phyloP scores from a whole-genome alignment of 2,113 vertebrate species.

The Leucopternis melanops region DNA sequence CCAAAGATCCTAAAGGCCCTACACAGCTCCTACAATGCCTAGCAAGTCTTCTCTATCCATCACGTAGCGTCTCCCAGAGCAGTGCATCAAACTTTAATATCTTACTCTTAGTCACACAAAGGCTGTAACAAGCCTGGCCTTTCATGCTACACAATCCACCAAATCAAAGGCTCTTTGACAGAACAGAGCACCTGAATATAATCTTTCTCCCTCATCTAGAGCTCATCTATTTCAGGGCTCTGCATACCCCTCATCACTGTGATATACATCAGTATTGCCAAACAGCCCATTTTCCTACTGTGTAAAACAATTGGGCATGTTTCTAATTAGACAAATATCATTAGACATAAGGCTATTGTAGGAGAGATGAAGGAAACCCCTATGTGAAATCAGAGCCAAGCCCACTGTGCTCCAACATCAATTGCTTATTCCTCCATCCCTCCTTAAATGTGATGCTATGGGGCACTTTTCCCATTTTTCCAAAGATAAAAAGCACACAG shows the following conservation, averaged over 20 bases:
- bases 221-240: background rate
- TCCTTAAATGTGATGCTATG: background rate
- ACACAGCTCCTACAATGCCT: background rate
- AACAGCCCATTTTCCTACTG: background rate
- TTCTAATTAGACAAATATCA: slow-evolving; percentile 15
- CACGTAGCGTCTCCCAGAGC: background rate
- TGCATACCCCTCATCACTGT: background rate
- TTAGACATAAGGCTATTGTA: background rate
- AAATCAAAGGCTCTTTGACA: slow-evolving; percentile 15
- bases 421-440: background rate
- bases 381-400: background rate
- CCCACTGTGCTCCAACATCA: background rate
- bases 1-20: background rate
- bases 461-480: background rate
- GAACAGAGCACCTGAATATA: slow-evolving; percentile 2
- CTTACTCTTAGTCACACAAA: background rate
- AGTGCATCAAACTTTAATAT: slow-evolving; percentile 37
- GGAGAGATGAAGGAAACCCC: background rate
- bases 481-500: background rate
- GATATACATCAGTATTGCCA: background rate
- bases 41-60: background rate
- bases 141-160: background rate
- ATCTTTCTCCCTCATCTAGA: background rate
- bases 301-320: background rate
- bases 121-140: slow-evolving; percentile 24